phyloP scores from a whole-genome alignment of 2,888 invertebrate species.

The Patella ulyssiponensis region DNA sequence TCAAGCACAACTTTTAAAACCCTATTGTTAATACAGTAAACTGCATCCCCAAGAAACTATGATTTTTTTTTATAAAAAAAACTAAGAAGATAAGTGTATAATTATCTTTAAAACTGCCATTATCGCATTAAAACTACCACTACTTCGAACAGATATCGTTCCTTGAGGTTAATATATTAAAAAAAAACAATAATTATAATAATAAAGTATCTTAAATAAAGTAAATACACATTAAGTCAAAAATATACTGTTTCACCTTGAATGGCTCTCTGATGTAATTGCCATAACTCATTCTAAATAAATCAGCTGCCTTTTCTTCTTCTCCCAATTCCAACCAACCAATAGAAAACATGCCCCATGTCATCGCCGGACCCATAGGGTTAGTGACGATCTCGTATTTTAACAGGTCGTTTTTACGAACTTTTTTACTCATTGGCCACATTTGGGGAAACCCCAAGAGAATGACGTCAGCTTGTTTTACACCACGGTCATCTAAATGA shows the following conservation, averaged over 20 bases:
- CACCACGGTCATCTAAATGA: not conserved
- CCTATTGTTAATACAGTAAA: no score
- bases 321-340: constrained; percentile 67
- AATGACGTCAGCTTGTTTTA: constrained; percentile 69
- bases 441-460: constrained; percentile 67
- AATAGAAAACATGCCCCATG: constrained; percentile 70
- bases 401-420: constrained; percentile 62
- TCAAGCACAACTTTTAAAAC: no score
- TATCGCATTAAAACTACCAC: no score
- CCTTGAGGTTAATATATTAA: no score
- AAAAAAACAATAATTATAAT: no score
- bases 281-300: constrained; percentile 59
- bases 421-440: constrained; percentile 45
- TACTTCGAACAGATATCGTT: no score
- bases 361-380: constrained; percentile 69
- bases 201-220: no score
- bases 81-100: no score
- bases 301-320: constrained; percentile 48
- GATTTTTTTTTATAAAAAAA: no score
- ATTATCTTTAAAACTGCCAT: no score
- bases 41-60: no score
- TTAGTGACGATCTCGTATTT: constrained; percentile 51
- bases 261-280: constrained; percentile 63
- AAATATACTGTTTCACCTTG: constrained; percentile 49
- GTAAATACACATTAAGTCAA: no score